A percentile compares a stretch with the other conserved stretches of the same genome.
Conservation (phyloP, 2,888 invertebrate genomes). For the Trichacis sp. region DNA sequence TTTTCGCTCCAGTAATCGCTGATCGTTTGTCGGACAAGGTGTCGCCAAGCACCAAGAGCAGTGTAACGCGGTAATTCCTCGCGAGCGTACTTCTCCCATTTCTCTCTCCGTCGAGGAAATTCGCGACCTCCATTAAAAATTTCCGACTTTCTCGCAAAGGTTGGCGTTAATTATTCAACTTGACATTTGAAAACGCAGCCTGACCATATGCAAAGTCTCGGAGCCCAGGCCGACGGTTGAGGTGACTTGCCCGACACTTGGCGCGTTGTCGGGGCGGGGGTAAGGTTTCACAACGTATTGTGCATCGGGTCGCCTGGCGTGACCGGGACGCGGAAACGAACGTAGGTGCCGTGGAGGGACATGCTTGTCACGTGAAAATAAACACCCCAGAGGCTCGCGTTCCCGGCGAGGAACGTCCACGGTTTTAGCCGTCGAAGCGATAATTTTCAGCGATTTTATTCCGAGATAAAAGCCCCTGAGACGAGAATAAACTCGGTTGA, state of each 20-base stretch:
- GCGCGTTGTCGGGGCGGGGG: not conserved
- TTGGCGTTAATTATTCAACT: not conserved
- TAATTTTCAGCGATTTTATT: no score
- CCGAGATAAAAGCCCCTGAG: no score
- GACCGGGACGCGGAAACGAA: constrained; percentile 30
- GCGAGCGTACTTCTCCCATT: no score
- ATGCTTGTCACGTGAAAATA: constrained; percentile 53
- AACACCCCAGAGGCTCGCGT: no score
- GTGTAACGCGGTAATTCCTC: constrained; percentile 10
- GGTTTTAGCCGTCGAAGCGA: no score
- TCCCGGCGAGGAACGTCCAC: no score
- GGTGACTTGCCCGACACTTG: no score
- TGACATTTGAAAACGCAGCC: not conserved
- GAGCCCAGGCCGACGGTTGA: not conserved
- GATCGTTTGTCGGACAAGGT: constrained; percentile 54
- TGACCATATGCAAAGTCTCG: not conserved
- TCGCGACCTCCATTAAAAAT: not conserved
- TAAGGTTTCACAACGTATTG: not conserved
- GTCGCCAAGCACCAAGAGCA: constrained; percentile 11
- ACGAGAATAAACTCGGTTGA: no score
- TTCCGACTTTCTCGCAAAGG: not conserved
- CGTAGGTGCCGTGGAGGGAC: constrained; percentile 36
- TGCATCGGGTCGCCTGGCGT: not conserved
- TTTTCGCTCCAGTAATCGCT: constrained; percentile 59
- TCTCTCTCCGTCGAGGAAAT: no score